phyloP scores from a whole-genome alignment of 2,888 invertebrate species.

The Aleiodes alternator region DNA sequence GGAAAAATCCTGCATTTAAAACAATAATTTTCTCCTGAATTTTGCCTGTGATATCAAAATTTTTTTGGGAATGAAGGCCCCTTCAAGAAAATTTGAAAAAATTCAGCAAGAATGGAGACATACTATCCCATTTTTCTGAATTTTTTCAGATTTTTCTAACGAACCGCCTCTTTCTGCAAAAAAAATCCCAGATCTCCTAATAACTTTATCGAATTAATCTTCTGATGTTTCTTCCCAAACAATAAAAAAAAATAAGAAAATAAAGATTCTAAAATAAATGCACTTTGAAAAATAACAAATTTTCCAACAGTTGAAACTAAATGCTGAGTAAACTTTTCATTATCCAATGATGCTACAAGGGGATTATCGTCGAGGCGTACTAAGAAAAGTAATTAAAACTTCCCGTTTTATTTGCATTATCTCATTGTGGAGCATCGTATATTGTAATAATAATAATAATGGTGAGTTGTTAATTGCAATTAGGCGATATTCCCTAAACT shows the following conservation, averaged over 20 bases:
- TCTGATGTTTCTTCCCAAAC: conserved; percentile 9
- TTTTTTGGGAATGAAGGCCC: no score
- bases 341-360: conserved; percentile 72
- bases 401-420: conserved; percentile 75
- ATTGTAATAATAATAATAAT: conserved; percentile 75
- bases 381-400: conserved; percentile 74
- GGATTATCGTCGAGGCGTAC: conserved; percentile 65
- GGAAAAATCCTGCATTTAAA: no score
- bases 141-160: no score
- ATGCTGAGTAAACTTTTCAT: conserved; percentile 72
- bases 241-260: conserved; percentile 15
- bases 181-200: conserved; percentile 44
- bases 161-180: no score
- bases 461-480: conserved; percentile 75
- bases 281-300: conserved; percentile 36
- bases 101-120: no score
- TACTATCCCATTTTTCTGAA: no score
- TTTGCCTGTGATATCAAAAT: no score
- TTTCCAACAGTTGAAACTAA: conserved; percentile 47
- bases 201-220: conserved; percentile 7
- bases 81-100: no score
- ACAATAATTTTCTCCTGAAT: no score
- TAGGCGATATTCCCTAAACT: conserved; percentile 64
- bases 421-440: conserved; percentile 74
- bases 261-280: conserved; percentile 47